Base-by-base conservation (phyloP, 2,888 invertebrate genomes). In the Apoderus coryli region DNA sequence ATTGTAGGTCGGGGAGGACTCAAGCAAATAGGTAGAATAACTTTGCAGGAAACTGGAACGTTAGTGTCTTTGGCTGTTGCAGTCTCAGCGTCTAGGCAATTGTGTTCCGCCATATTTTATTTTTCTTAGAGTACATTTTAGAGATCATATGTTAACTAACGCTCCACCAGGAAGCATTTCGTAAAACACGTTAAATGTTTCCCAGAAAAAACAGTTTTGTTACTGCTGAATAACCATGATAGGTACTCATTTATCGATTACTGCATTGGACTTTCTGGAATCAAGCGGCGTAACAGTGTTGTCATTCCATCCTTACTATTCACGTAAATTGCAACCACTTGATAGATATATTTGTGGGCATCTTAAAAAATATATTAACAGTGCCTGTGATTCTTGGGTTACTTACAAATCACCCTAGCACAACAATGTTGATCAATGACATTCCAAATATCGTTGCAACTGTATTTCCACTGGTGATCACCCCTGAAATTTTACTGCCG, bases 81-180 rank as follows among this genome's bases (percentile, higher is more conserved):
- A 3, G 31, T 31, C n/a, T 25, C 14, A 38, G n/a, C n/a, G n/a
- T n/a, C n/a, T n/a, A n/a, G n/a, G n/a, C n/a, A n/a, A n/a, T n/a
- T n/a, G n/a, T n/a, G n/a, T 52, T 32, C 52, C 53, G 10, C 50
- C 52, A n/a, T 36, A 49, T 11, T 48, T 56, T 26, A 36, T 56
- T 9, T 53, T 55, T 41, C 52, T 53, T 2, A 38, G 49, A 7
- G 41, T 45, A 28, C 32, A 41, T 28, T 48, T 29, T 25, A 15
- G 29, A 6, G 34, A 34, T 24, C 36, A 40, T 27, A 37, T 40
- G 22, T 13, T 40, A 10, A 30, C 14, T 29, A 27, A 26, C 30
- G 33, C 27, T 19, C 42, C 40, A 9, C 14, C 31, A 3, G 42
- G 39, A 16, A 33, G 29, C 41, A 44, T 31, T 46, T 44, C 32